A percentile compares a stretch with the other conserved stretches of the same genome.
Conservation (phyloP, 2,113 vertebrate species). For the Gambusia affinis region DNA sequence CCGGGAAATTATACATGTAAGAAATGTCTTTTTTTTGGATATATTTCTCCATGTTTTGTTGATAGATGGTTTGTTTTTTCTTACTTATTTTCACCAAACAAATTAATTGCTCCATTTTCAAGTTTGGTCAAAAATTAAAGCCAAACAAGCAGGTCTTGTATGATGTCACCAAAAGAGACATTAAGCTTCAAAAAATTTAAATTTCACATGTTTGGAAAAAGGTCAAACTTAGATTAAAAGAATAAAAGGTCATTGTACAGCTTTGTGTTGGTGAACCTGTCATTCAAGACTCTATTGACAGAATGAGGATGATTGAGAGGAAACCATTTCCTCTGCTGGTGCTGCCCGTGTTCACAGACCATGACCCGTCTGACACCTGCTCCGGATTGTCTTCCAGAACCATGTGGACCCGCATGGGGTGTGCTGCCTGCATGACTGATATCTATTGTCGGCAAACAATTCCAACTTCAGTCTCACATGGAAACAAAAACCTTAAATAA, state of each 20-base stretch:
- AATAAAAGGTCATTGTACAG: too few species aligned
- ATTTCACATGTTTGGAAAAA: background rate
- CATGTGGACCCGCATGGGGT: background rate
- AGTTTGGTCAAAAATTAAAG: too few species aligned
- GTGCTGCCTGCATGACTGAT: constrained; percentile 21
- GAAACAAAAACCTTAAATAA: constrained; percentile 13
- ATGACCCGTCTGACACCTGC: constrained; percentile 31
- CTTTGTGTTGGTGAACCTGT: background rate
- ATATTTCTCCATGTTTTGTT: background rate
- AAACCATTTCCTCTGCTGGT: constrained; percentile 19
- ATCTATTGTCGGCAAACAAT: constrained; percentile 23
- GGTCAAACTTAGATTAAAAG: background rate
- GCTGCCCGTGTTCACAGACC: constrained; percentile 15
- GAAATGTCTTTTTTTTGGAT: background rate
- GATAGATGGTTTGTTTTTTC: background rate
- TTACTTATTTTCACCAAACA: background rate
- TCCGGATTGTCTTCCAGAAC: constrained; percentile 26
- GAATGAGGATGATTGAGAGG: background rate
- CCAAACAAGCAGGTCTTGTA: background rate
- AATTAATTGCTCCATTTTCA: too few species aligned
- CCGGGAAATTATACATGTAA: background rate
- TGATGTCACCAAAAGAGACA: background rate
- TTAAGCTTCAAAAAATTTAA: background rate
- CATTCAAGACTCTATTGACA: background rate
- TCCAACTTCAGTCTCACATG: constrained; percentile 8